Evolutionary conservation across 2,113 vertebrate genomes (phyloP), one percentile per base, ranked within the genome.

Genomic region (Callithrix jacchus): DNA sequence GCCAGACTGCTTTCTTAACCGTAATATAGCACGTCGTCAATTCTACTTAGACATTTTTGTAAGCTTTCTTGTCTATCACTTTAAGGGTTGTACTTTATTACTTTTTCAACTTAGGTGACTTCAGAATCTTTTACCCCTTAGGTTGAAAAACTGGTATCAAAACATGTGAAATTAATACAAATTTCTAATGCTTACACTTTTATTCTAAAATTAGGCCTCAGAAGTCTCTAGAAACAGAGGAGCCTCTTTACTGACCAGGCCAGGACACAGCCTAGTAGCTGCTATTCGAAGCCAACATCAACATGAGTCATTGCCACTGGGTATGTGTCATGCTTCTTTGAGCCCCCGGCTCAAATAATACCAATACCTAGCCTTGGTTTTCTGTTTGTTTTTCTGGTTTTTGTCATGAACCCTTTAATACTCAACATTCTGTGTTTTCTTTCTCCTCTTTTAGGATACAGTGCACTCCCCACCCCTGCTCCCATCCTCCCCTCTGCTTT

Each of bases 201-300:
- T 89, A 92, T 96, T 97, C 96, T 84, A 76, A 71, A 66, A 94
- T 89, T 97, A 99, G 99, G 99, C 99, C 37, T 99, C 99, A 0
- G 99, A 99, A 76, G 99, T 99, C 83, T 99, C 99, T 95, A 98
- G 99, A 95, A 99, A 99, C 98, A 99, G 99, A 90, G 99, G 99
- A 45, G 98, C 99, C 5, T 99, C 99, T 94, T 98, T 99, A 61
- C 97, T 99, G 98, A 97, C 98, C 94, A 98, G 99, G 86, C 99
- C 99, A 66, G 99, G 99, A 83, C 99, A 99, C 97, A 99, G 99
- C 96, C 98, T 99, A 0, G 99, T 99, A 3, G 99, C 99, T 76
- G 99, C 99, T 89, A 99, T 99, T 97, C 98, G 99, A 92, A 99
- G 98, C 98, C 99, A 99, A 93, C 98, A 99, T 96, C 99, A 99